Conservation (phyloP, 2,797 vertebrate genomes). For the Loris lydekkerianus region DNA sequence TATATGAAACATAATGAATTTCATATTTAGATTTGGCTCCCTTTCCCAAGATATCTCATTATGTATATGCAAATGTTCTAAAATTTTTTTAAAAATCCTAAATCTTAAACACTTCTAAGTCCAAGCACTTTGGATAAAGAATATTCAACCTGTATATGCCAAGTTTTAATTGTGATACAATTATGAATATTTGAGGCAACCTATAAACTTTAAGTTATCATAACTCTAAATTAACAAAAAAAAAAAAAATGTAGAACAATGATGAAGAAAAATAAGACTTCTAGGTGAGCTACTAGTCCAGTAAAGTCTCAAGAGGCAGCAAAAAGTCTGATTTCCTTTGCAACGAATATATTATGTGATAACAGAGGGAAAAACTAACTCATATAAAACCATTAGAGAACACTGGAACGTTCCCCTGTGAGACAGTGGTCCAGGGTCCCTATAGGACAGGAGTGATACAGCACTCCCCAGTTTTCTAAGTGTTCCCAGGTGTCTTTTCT, state of each 20-base stretch:
- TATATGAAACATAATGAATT: not conserved
- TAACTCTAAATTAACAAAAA: conserved; percentile 23
- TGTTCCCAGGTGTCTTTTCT: not conserved
- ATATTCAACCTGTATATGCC: not conserved
- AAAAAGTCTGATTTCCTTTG: not conserved
- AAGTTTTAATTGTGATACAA: conserved; percentile 40
- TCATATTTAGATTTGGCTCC: not conserved
- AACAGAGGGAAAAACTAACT: not conserved
- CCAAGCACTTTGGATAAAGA: not conserved
- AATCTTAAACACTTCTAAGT: not conserved
- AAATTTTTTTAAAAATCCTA: not conserved
- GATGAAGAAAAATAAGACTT: not conserved
- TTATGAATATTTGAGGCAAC: conserved; percentile 18
- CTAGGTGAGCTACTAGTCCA: not conserved
- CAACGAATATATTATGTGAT: not conserved
- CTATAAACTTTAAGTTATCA: not conserved
- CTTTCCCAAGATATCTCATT: not conserved
- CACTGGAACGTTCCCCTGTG: not conserved
- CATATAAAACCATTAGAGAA: not conserved
- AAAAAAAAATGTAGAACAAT: not conserved
- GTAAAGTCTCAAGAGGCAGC: not conserved
- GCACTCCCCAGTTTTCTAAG: not conserved
- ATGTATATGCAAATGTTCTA: not conserved
- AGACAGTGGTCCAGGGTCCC: not conserved
- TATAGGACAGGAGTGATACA: not conserved